Evolutionary conservation across 2,888 invertebrate species (phyloP).

Genomic region (Lamellibrachia satsuma): DNA sequence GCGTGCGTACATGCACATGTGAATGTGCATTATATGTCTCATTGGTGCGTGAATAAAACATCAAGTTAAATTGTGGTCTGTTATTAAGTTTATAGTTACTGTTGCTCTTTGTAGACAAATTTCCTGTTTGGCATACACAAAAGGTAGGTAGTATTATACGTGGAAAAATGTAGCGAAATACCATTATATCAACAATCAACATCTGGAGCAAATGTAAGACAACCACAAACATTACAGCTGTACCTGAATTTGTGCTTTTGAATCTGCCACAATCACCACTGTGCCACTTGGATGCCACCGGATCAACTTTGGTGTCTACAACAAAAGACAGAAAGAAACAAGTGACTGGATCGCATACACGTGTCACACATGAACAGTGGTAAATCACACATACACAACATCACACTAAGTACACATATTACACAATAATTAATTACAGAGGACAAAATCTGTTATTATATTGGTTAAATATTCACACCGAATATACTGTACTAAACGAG

Average conservation of each 20-base stretch:
- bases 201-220: not conserved
- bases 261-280: slow-evolving; percentile 76
- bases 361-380: not conserved
- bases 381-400: no score
- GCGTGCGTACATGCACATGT: no score
- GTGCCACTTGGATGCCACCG: slow-evolving; percentile 80
- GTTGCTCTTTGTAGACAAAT: not conserved
- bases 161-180: no score
- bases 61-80: slow-evolving; percentile 66
- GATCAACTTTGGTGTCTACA: slow-evolving; percentile 74
- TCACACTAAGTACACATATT: no score
- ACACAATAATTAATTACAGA: no score
- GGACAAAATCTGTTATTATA: no score
- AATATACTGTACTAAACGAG: no score
- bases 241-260: slow-evolving; percentile 77
- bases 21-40: no score
- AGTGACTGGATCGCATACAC: not conserved
- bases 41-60: slow-evolving; percentile 40
- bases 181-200: no score
- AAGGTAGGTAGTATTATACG: no score
- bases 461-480: no score
- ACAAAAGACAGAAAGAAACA: slow-evolving; percentile 27
- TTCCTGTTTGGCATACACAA: no score
- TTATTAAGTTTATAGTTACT: not conserved
- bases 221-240: not conserved